phyloP scores from a whole-genome alignment of 2,888 invertebrate species.

The Zhuqinia jingwanae region DNA sequence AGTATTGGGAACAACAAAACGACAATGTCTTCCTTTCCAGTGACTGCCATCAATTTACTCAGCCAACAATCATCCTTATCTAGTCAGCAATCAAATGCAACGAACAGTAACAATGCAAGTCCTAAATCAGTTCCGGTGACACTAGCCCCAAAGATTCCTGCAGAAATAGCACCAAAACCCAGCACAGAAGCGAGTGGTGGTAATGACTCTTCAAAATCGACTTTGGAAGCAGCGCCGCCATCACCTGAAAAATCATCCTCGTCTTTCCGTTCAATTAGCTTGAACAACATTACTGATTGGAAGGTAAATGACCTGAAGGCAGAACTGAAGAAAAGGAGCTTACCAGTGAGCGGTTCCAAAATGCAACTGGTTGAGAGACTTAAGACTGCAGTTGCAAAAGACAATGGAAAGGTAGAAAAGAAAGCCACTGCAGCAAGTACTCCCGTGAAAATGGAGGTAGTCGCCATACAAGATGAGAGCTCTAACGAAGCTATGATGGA shows the following conservation, averaged over 20 bases:
- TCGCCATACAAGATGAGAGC: constrained; percentile 57
- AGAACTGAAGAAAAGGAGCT: constrained; percentile 94
- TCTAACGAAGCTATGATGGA: constrained; percentile 75
- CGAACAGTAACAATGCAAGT: constrained; percentile 62
- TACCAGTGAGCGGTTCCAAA: constrained; percentile 98
- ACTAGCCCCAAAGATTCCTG: constrained; percentile 52
- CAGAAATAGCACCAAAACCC: constrained; percentile 61
- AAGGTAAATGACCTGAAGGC: constrained; percentile 94
- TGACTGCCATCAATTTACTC: constrained; percentile 59
- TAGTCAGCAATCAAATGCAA: constrained; percentile 65
- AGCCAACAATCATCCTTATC: constrained; percentile 60
- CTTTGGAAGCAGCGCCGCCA: constrained; percentile 15
- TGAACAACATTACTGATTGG: constrained; percentile 77
- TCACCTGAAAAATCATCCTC: constrained; percentile 46
- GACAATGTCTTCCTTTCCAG: constrained; percentile 61
- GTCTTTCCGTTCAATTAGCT: constrained; percentile 31
- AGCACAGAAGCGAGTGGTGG: neutral
- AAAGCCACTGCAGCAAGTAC: neutral
- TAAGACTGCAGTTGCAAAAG: constrained; percentile 81
- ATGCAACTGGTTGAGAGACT: constrained; percentile 96
- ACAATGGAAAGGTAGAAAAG: neutral
- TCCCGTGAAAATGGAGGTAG: constrained; percentile 64
- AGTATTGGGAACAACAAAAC: constrained; percentile 43
- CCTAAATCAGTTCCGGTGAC: constrained; percentile 47
- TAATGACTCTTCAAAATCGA: neutral